Base-by-base conservation (phyloP, 2,797 vertebrate genomes). In the Gadopsis marmoratus region DNA sequence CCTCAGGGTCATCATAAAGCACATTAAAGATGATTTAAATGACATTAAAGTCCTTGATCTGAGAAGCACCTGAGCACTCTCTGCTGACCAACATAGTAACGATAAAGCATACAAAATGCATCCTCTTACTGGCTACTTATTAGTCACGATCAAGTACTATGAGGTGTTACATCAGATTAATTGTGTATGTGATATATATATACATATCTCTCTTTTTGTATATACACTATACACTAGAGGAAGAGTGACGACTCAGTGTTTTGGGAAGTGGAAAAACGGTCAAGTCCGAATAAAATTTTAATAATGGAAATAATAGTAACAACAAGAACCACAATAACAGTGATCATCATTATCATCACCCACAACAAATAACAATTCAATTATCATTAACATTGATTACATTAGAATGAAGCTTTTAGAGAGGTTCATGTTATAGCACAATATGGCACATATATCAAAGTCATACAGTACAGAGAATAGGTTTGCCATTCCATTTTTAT, bases 271-370 rank as follows among this genome's bases (percentile, higher is more conserved):
- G 4, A 71, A 71, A 76, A 35, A 4, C 0, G 1, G 11, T 70
- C 4, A 41, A 39, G 21, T 70, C 39, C 3, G 63, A 60, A 69
- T 50, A 43, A 61, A 21, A 48, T 70, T 82, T 80, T 78, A 82
- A 73, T 82, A 35, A 54, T 62, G 10, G 19, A 51, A 62, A 64
- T 35, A 67, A 81, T 41, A 10, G 23, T 39, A 45, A 65, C 37
- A 73, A 56, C 12, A 76, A 43, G 29, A 61, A 26, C 26, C 17
- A 71, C 29, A 74, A 33, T 12, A 43, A 54, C 29, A 54, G 7
- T 37, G 6, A 37, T 37, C 35, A 71, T 71, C 12, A 55, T 61
- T 19, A n/a, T 54, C 31, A 58, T 21, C 33, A 64, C 55, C 16
- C 16, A 0, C 37, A 60, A 61, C 4, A 68, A 37, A 41, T 43